These are phyloP conservation scores for Hormiphora californensis DNA, from an alignment of 37 sponge, comb jelly and placozoan species.

Conservation along the genomic window DNA sequence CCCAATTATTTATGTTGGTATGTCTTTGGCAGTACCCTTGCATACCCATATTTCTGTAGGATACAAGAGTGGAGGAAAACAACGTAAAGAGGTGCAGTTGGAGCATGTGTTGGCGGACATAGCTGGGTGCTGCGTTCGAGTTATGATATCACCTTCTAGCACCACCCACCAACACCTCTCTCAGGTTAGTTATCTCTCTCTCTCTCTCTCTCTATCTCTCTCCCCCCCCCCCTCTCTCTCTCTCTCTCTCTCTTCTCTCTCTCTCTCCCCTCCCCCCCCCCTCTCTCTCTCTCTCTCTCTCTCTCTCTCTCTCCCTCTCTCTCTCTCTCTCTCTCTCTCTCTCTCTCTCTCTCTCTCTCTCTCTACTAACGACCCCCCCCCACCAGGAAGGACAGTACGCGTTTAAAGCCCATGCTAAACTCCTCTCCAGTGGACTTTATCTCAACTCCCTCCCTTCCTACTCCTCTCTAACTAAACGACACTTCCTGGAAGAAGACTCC, in stretches of 20 bases:
- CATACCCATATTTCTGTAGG: too few relatives aligned
- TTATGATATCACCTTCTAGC: conserved; percentile 7
- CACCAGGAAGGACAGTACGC: conserved; percentile 54
- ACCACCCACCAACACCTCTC: not conserved
- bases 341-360: not conserved
- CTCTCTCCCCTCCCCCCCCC: not conserved
- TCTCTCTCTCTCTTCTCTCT: not conserved
- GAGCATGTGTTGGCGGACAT: conserved; percentile 45
- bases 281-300: conserved; percentile 10
- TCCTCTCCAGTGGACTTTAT: conserved; percentile 11
- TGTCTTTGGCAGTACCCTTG: too few relatives aligned
- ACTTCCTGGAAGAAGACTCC: conserved; percentile 10
- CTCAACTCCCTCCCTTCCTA: conserved; percentile 47
- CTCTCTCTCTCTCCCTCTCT: not conserved
- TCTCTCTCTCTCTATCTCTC: not conserved
- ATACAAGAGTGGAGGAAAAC: too few relatives aligned
- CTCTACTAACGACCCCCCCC: not conserved
- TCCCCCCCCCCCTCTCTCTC: too few relatives aligned
- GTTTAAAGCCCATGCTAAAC: conserved; percentile 50
- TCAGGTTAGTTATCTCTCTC: not conserved
- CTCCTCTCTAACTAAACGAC: conserved; percentile 23
- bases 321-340: not conserved
- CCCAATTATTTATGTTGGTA: too few relatives aligned
- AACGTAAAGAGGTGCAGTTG: too few relatives aligned
- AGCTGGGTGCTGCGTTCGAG: conserved; percentile 23